phyloP scores from a whole-genome alignment of 2,888 invertebrate species.

The Lasioglossum leucozonium region DNA sequence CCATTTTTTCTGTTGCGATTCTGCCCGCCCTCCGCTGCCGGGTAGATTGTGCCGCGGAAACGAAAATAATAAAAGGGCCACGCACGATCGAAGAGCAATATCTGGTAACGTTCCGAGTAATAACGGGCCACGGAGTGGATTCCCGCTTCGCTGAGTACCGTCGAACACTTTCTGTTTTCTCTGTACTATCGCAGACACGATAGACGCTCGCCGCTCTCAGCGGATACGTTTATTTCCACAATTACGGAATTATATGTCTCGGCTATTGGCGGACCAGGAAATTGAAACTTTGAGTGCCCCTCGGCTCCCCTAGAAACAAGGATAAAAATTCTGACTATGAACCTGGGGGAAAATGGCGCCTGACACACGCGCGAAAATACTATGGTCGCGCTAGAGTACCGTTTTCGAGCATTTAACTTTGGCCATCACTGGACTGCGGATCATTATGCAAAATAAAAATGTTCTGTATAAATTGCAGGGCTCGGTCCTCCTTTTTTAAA shows the following conservation, averaged over 20 bases:
- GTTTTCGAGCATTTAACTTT: too few species aligned
- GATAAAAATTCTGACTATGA: too few species aligned
- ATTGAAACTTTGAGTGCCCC: not conserved
- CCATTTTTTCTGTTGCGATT: conserved; percentile 50
- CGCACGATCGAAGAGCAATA: conserved; percentile 64
- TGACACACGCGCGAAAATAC: not conserved
- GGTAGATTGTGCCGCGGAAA: conserved; percentile 64
- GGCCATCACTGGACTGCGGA: too few species aligned
- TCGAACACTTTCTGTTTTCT: conserved; percentile 20
- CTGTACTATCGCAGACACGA: not conserved
- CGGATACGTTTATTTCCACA: conserved; percentile 25
- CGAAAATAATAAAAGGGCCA: conserved; percentile 69
- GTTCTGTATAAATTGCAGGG: too few species aligned
- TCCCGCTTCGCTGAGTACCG: conserved; percentile 32
- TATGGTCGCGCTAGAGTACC: not conserved
- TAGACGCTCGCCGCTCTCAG: not conserved
- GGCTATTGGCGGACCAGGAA: not conserved
- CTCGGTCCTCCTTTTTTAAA: too few species aligned
- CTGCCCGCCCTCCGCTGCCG: conserved; percentile 37
- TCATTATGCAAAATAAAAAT: too few species aligned
- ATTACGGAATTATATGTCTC: conserved; percentile 2
- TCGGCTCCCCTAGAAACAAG: not conserved
- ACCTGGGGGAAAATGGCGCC: not conserved
- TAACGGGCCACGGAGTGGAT: conserved; percentile 41
- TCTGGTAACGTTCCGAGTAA: conserved; percentile 57